phyloP scores from a whole-genome alignment of 2,113 vertebrate genomes.

The Eclectus roratus region DNA sequence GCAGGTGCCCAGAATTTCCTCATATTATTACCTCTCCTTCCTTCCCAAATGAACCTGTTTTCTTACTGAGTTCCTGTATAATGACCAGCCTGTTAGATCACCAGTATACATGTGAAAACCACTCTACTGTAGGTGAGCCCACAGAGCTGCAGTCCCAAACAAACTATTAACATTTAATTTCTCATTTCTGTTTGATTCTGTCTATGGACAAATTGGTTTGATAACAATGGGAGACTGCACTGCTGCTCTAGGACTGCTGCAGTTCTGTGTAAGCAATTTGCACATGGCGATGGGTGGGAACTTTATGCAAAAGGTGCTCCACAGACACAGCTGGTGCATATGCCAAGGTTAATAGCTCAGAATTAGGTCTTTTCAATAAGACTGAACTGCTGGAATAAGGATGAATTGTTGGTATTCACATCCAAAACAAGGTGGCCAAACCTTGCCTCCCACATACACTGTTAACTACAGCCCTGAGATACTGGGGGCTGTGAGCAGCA shows the following conservation, averaged over 20 bases:
- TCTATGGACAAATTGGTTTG: not conserved
- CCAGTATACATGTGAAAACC: not conserved
- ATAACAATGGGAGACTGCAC: not conserved
- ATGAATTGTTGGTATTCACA: not conserved
- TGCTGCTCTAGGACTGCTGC: not conserved
- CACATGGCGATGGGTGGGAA: not conserved
- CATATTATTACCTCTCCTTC: not conserved
- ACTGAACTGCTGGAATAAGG: not conserved
- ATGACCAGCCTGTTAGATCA: not conserved
- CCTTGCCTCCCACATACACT: not conserved
- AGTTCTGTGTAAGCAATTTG: not conserved
- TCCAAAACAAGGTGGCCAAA: not conserved
- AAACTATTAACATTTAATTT: not conserved
- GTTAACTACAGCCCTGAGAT: not conserved
- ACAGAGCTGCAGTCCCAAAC: not conserved
- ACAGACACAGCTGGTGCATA: not conserved
- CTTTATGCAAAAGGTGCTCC: not conserved
- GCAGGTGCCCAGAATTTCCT: not conserved
- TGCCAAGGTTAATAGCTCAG: not conserved
- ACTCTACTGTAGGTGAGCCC: not conserved
- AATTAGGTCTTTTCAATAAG: not conserved
- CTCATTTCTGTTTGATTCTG: not conserved
- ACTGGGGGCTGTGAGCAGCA: not conserved
- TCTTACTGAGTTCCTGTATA: not conserved
- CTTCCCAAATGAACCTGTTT: not conserved